Conservation (phyloP, 2,888 invertebrate genomes). For the Laspeyria flexula region DNA sequence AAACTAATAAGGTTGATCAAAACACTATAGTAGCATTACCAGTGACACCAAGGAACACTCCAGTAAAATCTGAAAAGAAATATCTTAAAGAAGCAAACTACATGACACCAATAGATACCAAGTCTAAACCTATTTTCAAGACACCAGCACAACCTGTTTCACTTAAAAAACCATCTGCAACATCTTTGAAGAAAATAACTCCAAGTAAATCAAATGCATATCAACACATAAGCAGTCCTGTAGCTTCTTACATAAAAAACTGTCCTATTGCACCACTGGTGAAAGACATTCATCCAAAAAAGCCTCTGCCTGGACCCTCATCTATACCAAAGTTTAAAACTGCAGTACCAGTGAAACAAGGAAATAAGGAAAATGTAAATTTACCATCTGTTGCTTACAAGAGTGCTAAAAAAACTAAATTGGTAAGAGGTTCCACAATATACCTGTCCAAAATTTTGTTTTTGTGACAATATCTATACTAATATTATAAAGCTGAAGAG, state of each 20-base stretch:
- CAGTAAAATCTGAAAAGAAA: constrained; percentile 38
- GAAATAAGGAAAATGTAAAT: constrained; percentile 64
- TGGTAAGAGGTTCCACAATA: constrained; percentile 55
- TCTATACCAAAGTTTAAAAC: constrained; percentile 63
- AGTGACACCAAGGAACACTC: constrained; percentile 38
- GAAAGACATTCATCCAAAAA: constrained; percentile 66
- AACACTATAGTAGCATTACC: not conserved
- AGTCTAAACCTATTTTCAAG: constrained; percentile 51
- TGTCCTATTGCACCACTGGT: constrained; percentile 64
- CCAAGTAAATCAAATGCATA: constrained; percentile 55
- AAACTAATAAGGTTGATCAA: constrained; percentile 8
- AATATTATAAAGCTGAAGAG: no score
- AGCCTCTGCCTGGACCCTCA: constrained; percentile 57
- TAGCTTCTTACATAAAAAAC: constrained; percentile 72
- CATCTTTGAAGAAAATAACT: constrained; percentile 55
- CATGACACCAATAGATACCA: constrained; percentile 35
- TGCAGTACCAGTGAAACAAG: constrained; percentile 30
- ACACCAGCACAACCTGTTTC: constrained; percentile 56
- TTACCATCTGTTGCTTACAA: constrained; percentile 66
- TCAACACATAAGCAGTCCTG: constrained; percentile 70
- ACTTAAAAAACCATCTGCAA: constrained; percentile 48
- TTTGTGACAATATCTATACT: no score
- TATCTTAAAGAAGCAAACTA: constrained; percentile 18
- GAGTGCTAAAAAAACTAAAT: constrained; percentile 68
- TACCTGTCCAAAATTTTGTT: not conserved